These are phyloP conservation scores for Gorsachius goisagi DNA, from an alignment of 2,113 vertebrate species.

Conservation along the genomic window DNA sequence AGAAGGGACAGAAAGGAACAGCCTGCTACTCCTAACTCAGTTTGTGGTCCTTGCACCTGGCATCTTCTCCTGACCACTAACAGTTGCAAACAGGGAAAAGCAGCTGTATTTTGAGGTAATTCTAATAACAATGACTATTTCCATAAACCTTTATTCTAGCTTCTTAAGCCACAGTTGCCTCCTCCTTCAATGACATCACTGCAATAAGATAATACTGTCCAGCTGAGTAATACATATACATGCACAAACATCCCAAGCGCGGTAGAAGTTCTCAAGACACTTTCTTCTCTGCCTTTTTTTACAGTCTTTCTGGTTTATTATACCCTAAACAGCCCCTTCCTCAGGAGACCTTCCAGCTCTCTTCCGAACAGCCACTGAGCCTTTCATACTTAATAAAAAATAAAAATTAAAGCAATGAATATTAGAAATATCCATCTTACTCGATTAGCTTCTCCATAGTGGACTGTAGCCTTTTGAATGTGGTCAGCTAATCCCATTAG, in stretches of 20 bases:
- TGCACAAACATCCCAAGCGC: not conserved
- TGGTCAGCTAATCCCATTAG: constrained; percentile 49
- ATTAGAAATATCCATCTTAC: constrained; percentile 54
- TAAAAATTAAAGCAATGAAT: constrained; percentile 60
- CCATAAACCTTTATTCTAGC: not conserved
- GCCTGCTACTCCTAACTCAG: not conserved
- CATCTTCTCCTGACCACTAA: not conserved
- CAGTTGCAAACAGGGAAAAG: not conserved
- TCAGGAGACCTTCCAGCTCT: not conserved
- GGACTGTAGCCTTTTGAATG: constrained; percentile 25
- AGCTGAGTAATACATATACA: not conserved
- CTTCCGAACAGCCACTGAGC: not conserved
- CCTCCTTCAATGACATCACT: not conserved
- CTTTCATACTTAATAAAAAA: constrained; percentile 46
- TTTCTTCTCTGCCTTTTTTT: not conserved
- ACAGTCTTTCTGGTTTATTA: constrained; percentile 6
- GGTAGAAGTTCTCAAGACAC: not conserved
- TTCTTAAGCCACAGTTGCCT: not conserved
- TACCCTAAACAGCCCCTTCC: not conserved
- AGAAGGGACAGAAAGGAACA: not conserved
- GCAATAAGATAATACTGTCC: not conserved
- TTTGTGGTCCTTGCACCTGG: not conserved
- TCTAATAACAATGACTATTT: not conserved
- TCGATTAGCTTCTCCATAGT: constrained; percentile 8
- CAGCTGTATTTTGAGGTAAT: not conserved